Conservation (phyloP, 2,888 invertebrate species). For the Chymomyza procnemis region DNA sequence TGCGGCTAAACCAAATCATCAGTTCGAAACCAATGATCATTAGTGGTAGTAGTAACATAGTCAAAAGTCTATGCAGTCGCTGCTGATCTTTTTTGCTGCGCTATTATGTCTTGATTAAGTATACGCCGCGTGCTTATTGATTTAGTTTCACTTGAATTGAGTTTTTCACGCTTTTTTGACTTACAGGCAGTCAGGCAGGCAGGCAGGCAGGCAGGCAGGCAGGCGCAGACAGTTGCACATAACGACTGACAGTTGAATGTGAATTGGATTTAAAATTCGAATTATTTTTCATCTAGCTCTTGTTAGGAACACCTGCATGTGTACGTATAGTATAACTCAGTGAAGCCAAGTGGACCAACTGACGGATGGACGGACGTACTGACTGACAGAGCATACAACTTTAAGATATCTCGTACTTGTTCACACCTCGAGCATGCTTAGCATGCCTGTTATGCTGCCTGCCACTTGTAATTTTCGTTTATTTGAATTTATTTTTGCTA, state of each 20-base stretch:
- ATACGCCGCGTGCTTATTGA: slow-evolving; percentile 60
- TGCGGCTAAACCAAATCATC: slow-evolving; percentile 17
- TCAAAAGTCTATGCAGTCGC: slow-evolving; percentile 1
- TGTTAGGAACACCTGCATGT: slow-evolving; percentile 39
- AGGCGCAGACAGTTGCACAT: background rate
- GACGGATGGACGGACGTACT: background rate
- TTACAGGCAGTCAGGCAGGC: background rate
- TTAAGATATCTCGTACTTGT: slow-evolving; percentile 39
- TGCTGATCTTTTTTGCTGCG: slow-evolving; percentile 19
- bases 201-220: too few relatives aligned
- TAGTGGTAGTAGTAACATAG: background rate
- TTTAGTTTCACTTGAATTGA: slow-evolving; percentile 55
- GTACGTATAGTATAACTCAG: background rate
- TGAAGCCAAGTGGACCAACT: background rate
- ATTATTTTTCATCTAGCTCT: background rate
- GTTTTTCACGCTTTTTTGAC: slow-evolving; percentile 47
- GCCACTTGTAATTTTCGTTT: slow-evolving; percentile 10
- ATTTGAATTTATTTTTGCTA: slow-evolving; percentile 2
- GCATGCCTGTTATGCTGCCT: background rate
- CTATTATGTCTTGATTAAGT: slow-evolving; percentile 64
- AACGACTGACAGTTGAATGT: background rate
- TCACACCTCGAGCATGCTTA: slow-evolving; percentile 45
- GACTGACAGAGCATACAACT: background rate
- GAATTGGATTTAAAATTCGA: background rate
- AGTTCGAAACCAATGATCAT: background rate